Percentiles rank a stretch among this genome's conserved stretches.
These are phyloP conservation scores for Anthopleura sola DNA, from an alignment of 64 coral and sea anemone genomes.

Conservation along the genomic window DNA sequence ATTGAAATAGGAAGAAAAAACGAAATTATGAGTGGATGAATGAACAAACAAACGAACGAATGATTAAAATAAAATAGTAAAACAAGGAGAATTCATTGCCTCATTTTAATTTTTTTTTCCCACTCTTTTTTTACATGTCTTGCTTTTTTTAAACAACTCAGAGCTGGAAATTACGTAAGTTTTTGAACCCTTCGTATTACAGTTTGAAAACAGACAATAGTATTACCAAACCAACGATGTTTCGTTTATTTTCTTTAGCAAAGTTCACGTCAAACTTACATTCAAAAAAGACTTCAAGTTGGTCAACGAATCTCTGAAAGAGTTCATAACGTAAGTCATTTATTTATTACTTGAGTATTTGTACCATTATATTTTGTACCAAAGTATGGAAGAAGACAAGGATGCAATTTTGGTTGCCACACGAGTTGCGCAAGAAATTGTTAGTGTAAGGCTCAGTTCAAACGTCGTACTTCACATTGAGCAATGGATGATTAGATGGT, in stretches of 20 bases:
- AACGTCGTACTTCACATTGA: too few species aligned
- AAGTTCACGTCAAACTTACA: constrained; percentile 44
- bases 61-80: too few species aligned
- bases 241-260: constrained; percentile 11
- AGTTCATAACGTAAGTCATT: constrained; percentile 48
- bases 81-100: too few species aligned
- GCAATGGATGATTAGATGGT: too few species aligned
- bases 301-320: constrained; percentile 25
- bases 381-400: too few species aligned
- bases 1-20: too few species aligned
- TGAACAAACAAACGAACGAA: not conserved
- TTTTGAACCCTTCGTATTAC: not conserved
- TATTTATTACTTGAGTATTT: not conserved
- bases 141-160: not conserved
- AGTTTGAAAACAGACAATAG: too few species aligned
- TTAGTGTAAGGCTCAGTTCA: too few species aligned
- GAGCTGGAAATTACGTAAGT: constrained; percentile 2
- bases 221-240: not conserved
- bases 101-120: not conserved
- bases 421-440: too few species aligned
- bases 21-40: not conserved
- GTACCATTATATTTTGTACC: too few species aligned
- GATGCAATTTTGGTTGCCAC: too few species aligned
- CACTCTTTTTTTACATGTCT: not conserved
- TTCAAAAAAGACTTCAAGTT: constrained; percentile 49